Percentiles rank a stretch among this genome's conserved stretches.
Conservation (phyloP, 2,113 vertebrate species). For the Campylorhamphus procurvoides region DNA sequence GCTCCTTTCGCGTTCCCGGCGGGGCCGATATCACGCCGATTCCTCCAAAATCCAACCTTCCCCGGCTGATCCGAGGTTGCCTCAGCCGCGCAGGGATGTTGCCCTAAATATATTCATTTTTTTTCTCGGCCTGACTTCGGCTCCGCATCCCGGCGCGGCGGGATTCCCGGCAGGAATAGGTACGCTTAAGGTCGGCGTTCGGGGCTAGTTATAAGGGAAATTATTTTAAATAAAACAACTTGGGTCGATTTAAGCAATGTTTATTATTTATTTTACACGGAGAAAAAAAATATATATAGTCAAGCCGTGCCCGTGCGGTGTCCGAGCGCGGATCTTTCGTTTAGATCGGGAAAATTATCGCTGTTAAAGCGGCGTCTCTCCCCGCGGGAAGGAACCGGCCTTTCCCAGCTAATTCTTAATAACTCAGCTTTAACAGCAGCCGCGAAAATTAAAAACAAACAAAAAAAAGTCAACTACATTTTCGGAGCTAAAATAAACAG, state of each 20-base stretch:
- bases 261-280: background rate
- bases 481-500: background rate
- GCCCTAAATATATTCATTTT: background rate
- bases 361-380: background rate
- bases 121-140: background rate
- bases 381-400: background rate
- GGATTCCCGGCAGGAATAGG: background rate
- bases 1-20: background rate
- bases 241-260: background rate
- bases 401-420: background rate
- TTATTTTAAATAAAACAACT: background rate
- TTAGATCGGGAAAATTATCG: background rate
- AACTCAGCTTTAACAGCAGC: background rate
- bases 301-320: background rate
- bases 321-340: background rate
- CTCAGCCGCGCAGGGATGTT: background rate
- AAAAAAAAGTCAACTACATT: background rate
- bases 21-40: background rate
- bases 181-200: background rate
- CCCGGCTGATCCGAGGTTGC: background rate
- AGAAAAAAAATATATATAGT: rapidly evolving
- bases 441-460: background rate
- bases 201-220: background rate
- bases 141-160: background rate
- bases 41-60: background rate